Evolutionary conservation across 2,113 vertebrate species (phyloP).

Genomic region (Dicrurus megarhynchus): DNA sequence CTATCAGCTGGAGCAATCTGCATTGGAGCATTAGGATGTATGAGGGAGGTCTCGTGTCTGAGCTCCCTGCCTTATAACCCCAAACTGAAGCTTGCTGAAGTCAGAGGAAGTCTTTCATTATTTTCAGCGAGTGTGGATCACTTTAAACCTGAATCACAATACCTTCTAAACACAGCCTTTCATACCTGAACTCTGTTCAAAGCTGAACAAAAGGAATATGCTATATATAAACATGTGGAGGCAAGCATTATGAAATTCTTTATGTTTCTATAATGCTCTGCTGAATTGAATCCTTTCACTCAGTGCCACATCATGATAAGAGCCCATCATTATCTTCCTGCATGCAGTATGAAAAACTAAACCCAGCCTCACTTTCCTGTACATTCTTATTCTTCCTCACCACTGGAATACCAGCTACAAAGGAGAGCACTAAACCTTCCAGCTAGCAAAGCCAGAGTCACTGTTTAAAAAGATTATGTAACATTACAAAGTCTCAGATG

Average conservation of each 20-base stretch:
- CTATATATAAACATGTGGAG: conserved; percentile 9
- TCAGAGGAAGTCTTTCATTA: neutral
- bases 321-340: neutral
- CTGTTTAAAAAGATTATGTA: neutral
- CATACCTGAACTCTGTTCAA: neutral
- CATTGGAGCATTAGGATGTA: neutral
- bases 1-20: neutral
- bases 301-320: neutral
- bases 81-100: neutral
- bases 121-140: neutral
- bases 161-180: conserved; percentile 18
- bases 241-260: conserved; percentile 2
- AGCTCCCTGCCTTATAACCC: neutral
- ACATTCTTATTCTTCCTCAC: neutral
- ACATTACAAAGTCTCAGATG: neutral
- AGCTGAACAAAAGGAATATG: conserved; percentile 34
- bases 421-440: neutral
- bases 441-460: neutral
- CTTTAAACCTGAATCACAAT: neutral
- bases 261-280: neutral
- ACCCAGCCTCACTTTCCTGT: neutral
- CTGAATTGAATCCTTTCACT: conserved; percentile 19
- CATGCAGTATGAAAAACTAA: neutral
- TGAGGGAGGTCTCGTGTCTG: neutral
- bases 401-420: neutral